Evolutionary conservation across 1,140 invertebrate species (phyloP), one percentile per base, ranked within the genome.

Genomic region (Drosophila nigrodunni): DNA sequence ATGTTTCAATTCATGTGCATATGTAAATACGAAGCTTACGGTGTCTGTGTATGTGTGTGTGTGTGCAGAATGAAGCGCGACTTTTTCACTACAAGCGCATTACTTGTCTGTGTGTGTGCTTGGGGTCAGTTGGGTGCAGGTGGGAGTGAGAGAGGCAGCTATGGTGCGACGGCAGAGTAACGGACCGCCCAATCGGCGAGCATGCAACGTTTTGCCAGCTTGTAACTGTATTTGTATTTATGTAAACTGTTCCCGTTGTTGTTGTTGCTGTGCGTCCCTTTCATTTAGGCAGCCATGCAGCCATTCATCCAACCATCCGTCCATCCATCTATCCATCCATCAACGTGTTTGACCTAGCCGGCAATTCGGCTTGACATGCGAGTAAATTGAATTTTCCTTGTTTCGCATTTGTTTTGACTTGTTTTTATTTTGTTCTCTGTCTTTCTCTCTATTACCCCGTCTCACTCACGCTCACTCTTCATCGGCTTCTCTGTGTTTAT

Each of bases 361-460:
- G 86, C 87, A 87, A 90, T 90, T 90, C 82, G 87, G 87, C 78
- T 90, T 90, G 87, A 90, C 87, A 90, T 90, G 87, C 87, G 88
- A 83, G 79, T 90, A 90, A 90, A 90, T 90, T 90, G 87, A 90
- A 90, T 90, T 90, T 90, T 80, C 82, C 78, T 90, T 90, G 82
- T 90, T 85, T 87, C 88, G 86, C 82, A 90, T 82, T 80, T 90
- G 82, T 87, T 87, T 88, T 75, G 80, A 83, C 69, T 88, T 90
- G 75, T 85, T 59, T 75, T 54, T 57, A 34, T 13, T 57, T 41
- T 34, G 49, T 80, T 49, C 62, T 50, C 41, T 66, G 11, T 69
- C 25, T 34, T 43, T 64, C 35, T 18, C 7, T 77, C 73, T 65
- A 50, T 66, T 73, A 80, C 68, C 25, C 25, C 25, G 1, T 30